Evolutionary conservation across 1,140 invertebrate genomes (phyloP).

Genomic region (Aphelenchoides fujianensis): DNA sequence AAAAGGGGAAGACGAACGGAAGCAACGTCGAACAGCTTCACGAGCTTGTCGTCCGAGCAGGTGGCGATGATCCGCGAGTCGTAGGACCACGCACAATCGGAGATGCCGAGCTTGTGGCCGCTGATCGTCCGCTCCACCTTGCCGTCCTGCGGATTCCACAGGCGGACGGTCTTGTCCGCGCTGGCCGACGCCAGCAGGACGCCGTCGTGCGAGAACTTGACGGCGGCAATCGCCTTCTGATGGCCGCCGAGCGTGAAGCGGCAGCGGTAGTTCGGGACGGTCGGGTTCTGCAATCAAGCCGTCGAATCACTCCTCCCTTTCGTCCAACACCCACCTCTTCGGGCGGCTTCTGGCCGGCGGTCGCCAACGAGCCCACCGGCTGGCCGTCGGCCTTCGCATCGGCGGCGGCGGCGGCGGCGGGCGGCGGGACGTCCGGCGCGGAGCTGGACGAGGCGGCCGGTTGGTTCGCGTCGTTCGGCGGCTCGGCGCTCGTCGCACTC

Average conservation of each 20-base stretch:
- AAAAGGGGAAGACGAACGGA: slow-evolving; percentile 68
- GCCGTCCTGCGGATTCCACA: slow-evolving; percentile 99
- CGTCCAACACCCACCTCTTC: neutral
- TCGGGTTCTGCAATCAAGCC: slow-evolving; percentile 15
- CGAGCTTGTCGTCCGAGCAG: slow-evolving; percentile 97
- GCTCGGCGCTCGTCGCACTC: no score
- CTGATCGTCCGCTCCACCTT: slow-evolving; percentile 95
- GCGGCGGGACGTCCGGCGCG: no score
- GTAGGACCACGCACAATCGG: slow-evolving; percentile 96
- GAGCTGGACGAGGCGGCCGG: no score
- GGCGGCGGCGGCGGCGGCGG: no score
- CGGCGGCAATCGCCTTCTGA: slow-evolving; percentile 95
- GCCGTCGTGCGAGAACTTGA: slow-evolving; percentile 99
- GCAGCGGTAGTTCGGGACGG: slow-evolving; percentile 79
- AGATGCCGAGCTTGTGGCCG: slow-evolving; percentile 95
- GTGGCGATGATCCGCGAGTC: slow-evolving; percentile 90
- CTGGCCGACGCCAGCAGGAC: slow-evolving; percentile 97
- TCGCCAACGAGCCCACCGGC: neutral
- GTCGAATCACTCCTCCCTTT: no score
- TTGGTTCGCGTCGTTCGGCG: no score
- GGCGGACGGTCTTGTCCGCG: slow-evolving; percentile 93
- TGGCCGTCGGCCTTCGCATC: neutral
- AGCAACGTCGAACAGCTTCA: slow-evolving; percentile 97
- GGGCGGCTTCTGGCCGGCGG: neutral
- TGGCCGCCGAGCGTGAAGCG: slow-evolving; percentile 96